Evolutionary conservation across 2,113 vertebrate genomes (phyloP).

Genomic region (Plestiodon gilberti): DNA sequence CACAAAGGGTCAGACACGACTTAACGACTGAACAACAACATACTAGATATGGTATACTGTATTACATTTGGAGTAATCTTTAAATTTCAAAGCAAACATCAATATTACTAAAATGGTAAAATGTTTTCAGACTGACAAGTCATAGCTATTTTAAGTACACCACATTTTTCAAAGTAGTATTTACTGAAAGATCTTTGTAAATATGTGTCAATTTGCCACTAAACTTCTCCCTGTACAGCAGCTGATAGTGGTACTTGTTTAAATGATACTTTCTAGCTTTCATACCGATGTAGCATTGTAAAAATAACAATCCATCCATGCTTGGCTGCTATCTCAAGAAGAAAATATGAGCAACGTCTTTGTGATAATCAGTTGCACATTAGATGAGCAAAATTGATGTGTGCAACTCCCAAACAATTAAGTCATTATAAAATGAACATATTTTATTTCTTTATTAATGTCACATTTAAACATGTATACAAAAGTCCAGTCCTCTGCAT

Average conservation of each 20-base stretch:
- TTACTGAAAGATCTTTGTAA: constrained; percentile 51
- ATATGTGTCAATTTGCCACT: constrained; percentile 2
- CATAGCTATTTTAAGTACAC: constrained; percentile 55
- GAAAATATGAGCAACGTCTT: background rate
- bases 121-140: constrained; percentile 42
- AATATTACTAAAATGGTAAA: constrained; percentile 61
- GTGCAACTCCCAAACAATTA: constrained; percentile 71
- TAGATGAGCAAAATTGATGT: constrained; percentile 38
- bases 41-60: too few species aligned
- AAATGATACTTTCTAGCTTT: constrained; percentile 26
- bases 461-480: constrained; percentile 68
- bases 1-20: too few species aligned
- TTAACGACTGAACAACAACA: too few species aligned
- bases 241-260: background rate
- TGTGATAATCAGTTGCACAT: background rate
- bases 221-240: constrained; percentile 28
- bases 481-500: constrained; percentile 69
- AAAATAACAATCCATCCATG: constrained; percentile 36
- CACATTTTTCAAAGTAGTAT: background rate
- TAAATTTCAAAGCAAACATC: constrained; percentile 52
- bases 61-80: constrained; percentile 53
- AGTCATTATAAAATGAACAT: constrained; percentile 78
- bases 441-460: constrained; percentile 76
- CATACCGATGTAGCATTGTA: background rate
- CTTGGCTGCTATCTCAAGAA: constrained; percentile 24